Evolutionary conservation across 1,140 invertebrate species (phyloP).

Genomic region (Diprion similis): DNA sequence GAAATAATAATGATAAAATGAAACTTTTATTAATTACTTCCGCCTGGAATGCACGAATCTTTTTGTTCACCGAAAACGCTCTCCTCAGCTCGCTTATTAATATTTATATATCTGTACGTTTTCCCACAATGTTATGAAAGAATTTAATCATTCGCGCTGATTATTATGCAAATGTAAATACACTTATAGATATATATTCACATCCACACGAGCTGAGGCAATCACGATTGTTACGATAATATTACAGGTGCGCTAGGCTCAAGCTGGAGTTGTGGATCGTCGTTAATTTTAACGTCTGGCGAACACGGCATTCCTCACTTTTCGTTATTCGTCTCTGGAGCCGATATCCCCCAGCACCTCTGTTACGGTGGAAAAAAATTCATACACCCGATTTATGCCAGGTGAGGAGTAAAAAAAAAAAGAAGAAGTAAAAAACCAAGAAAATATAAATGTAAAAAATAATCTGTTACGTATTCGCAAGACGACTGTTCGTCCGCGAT

Average conservation of each 20-base stretch:
- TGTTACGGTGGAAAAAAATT: background rate
- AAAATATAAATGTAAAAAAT: background rate
- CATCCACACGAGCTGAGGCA: background rate
- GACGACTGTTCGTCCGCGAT: too few relatives aligned
- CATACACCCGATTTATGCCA: background rate
- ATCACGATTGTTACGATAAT: background rate
- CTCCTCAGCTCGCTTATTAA: too few relatives aligned
- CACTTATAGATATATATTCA: background rate
- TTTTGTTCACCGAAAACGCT: too few relatives aligned
- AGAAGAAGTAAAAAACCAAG: background rate
- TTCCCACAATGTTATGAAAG: background rate
- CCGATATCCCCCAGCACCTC: background rate
- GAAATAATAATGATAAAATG: too few relatives aligned
- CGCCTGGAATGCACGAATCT: too few relatives aligned
- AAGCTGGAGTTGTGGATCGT: background rate
- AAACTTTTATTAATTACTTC: too few relatives aligned
- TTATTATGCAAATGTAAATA: slow-evolving; percentile 8
- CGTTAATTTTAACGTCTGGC: background rate
- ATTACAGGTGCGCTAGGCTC: too few relatives aligned
- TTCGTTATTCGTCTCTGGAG: background rate
- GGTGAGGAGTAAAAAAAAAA: background rate
- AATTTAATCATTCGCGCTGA: background rate
- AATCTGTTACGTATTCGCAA: background rate
- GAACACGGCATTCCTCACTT: slow-evolving; percentile 7
- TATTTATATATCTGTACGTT: too few relatives aligned